Base-by-base conservation (phyloP, 1,140 invertebrate species). In the Psilanteris sp. region DNA sequence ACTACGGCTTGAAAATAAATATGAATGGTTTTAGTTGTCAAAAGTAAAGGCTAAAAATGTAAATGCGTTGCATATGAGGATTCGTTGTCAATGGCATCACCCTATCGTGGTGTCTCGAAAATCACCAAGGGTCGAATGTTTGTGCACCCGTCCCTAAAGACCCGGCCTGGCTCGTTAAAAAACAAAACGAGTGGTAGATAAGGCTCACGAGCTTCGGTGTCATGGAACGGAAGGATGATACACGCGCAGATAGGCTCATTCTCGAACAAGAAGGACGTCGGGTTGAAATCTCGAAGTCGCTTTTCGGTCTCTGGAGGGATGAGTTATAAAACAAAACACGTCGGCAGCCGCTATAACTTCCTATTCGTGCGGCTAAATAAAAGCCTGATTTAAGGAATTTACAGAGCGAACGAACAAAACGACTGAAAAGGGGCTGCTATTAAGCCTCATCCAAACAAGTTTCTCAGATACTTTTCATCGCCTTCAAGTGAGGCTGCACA, bases 151-250 rank as follows among this genome's bases (percentile, higher is more conserved):
- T 78, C 70, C 66, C 57, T 68, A 59, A 72, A 73, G 75, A 73
- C 55, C 55, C 36, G 34, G 44, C 59, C 70, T 52, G 48, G 52
- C 73, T 80, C 78, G 77, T 82, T 82, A 79, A 74, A 74, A 78
- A 66, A 79, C 78, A 77, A 78, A 81, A 79, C 78, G 73, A 76
- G 48, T 54, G 44, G 22, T 41, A 74, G 79, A 82, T 82, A 80
- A 81, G 68, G 32, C 72, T 73, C 61, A 62, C 57, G 50, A 68
- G 71, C 62, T 74, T 71, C 64, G 57, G 34, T 46, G 43, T 59
- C 64, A 46, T 70, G 73, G 50, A 66, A 70, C 57, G 62, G 66
- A 79, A 72, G 44, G 73, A 73, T 59, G 73, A 76, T 70, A 66
- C 75, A 72, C 62, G 52, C 10, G 50, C 59, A 66, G 61, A 76